A percentile compares a stretch with the other conserved stretches of the same genome.
Conservation (phyloP, 2,113 vertebrate species). For the Petrocephalus zakoni region DNA sequence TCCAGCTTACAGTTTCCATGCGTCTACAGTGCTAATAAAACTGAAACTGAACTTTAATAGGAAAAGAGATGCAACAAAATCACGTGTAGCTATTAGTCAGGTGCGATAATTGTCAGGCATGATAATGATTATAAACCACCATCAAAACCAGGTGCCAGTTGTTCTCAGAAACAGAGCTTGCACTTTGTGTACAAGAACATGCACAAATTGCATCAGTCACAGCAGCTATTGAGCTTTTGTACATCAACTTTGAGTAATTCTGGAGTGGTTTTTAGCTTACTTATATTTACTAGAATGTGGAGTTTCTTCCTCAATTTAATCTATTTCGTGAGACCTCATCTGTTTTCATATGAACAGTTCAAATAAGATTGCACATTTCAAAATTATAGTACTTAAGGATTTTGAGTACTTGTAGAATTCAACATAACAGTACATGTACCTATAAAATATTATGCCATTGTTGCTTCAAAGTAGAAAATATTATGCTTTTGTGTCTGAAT, state of each 20-base stretch:
- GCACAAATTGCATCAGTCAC: neutral
- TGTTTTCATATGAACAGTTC: neutral
- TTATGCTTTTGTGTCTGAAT: neutral
- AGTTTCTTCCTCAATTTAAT: neutral
- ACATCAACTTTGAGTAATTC: neutral
- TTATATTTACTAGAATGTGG: neutral
- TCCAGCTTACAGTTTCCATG: neutral
- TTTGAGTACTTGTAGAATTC: neutral
- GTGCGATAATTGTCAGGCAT: neutral
- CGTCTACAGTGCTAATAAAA: neutral
- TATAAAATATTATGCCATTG: neutral
- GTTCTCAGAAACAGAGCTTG: neutral
- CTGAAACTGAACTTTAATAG: neutral
- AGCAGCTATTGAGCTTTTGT: neutral
- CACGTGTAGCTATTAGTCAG: neutral
- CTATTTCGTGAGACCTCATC: neutral
- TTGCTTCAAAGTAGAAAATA: neutral
- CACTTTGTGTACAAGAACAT: neutral
- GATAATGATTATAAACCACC: neutral
- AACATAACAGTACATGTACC: neutral
- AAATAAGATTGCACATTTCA: neutral
- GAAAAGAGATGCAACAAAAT: neutral
- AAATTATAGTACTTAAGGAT: neutral
- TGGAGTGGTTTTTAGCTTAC: neutral
- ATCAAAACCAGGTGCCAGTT: neutral